Evolutionary conservation across 2,888 invertebrate species (phyloP).

Genomic region (Drosophila emarginata): DNA sequence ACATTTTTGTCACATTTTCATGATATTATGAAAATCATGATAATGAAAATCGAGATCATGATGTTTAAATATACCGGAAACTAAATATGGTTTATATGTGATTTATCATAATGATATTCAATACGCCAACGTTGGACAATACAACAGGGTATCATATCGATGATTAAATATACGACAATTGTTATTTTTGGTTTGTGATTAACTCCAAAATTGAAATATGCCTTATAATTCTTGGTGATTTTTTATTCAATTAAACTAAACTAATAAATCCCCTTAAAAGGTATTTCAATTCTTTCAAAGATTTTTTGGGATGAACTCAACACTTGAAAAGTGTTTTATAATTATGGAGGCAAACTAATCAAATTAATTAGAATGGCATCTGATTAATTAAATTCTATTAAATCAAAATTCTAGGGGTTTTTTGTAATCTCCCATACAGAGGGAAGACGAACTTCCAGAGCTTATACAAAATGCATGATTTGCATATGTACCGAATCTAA

Average conservation of each 20-base stretch:
- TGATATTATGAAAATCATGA: too few relatives aligned
- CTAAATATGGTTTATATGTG: too few relatives aligned
- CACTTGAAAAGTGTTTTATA: background rate
- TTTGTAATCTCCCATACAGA: too few relatives aligned
- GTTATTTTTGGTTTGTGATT: background rate
- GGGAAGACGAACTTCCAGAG: background rate
- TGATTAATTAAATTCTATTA: background rate
- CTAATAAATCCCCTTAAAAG: background rate
- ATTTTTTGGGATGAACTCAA: background rate
- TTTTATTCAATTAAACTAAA: background rate
- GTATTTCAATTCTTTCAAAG: background rate
- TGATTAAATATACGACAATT: background rate
- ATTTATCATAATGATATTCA: too few relatives aligned
- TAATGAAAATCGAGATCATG: too few relatives aligned
- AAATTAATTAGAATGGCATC: background rate
- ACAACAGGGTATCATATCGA: background rate
- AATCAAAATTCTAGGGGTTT: background rate
- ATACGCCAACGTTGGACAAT: background rate
- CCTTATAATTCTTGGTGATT: background rate
- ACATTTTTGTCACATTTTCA: too few relatives aligned
- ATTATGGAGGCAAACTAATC: background rate
- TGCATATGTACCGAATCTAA: slow-evolving; percentile 20
- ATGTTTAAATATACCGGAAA: too few relatives aligned
- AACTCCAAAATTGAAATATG: background rate
- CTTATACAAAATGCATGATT: slow-evolving; percentile 26